phyloP scores from a whole-genome alignment of 2,113 vertebrate species.

The Malurus melanocephalus region DNA sequence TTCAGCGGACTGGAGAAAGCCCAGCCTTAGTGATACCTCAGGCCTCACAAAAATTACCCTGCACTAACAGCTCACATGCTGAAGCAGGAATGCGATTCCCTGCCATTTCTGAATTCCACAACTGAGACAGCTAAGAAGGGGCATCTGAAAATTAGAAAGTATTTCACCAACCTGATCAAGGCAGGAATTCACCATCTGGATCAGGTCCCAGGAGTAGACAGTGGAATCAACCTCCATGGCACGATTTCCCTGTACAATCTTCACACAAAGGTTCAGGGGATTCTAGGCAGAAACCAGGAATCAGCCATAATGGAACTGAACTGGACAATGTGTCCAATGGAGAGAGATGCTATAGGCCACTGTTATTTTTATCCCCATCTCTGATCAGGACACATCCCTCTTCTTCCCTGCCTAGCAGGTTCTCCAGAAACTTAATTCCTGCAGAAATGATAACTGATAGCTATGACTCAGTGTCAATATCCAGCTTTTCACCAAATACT shows the following conservation, averaged over 20 bases:
- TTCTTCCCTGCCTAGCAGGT: not conserved
- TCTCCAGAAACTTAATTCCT: not conserved
- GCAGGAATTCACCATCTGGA: slow-evolving; percentile 88
- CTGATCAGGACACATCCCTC: not conserved
- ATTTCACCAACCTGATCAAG: slow-evolving; percentile 85
- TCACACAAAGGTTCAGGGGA: slow-evolving; percentile 94
- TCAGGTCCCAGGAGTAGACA: slow-evolving; percentile 84
- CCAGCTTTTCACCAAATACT: not conserved
- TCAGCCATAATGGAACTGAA: not conserved
- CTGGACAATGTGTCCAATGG: not conserved
- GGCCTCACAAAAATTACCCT: not conserved
- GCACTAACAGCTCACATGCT: not conserved
- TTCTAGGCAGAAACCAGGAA: slow-evolving; percentile 78
- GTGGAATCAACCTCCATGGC: slow-evolving; percentile 92
- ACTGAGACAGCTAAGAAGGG: not conserved
- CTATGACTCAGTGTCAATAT: not conserved
- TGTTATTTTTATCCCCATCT: not conserved
- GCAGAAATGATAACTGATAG: not conserved
- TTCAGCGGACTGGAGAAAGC: not conserved
- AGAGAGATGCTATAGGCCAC: not conserved
- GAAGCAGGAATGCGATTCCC: not conserved
- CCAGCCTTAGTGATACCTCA: not conserved
- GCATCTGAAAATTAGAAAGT: not conserved
- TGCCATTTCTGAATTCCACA: not conserved
- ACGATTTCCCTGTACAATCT: slow-evolving; percentile 97